Base-by-base conservation (phyloP, 2,797 vertebrate species). In the Typhlichthys subterraneus region DNA sequence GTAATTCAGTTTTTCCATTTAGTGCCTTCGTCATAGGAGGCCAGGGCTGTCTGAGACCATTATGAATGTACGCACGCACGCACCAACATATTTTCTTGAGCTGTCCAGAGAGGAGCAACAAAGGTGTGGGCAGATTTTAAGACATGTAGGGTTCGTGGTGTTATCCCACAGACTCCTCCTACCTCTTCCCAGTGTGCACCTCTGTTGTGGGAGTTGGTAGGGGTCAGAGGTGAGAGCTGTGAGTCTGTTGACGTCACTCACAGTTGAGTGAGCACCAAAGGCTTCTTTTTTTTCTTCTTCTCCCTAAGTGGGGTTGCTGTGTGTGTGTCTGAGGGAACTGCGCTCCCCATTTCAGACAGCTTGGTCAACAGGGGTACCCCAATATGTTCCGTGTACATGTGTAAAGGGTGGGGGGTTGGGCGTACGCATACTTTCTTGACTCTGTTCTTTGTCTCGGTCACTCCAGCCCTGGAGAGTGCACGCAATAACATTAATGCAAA, bases 171-270 rank as follows among this genome's bases (percentile, higher is more conserved):
- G 33, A 38, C 33, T 15, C 17, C 9, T 15, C 51, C 15, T 17
- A 17, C 50, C 11, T 19, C 7, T 33, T 10, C 31, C 12, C 54
- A 11, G 13, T 42, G 55, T 45, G 47, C 33, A 48, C 31, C 29
- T n/a, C 48, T 52, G 19, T 19, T 33, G 45, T 46, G 61, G 45
- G 53, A 48, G 53, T 62, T 5, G 33, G 53, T 48, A 8, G 47
- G 70, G 76, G 75, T 82, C 75, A 79, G 47, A 75, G 84, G 76
- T 82, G 62, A 77, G 58, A 38, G 72, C 61, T 51, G 60, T 45
- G 63, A 69, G 74, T 75, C 80, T 81, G 76, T 79, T 77, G 75
- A 74, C 54, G 77, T 85, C 79, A 81, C 70, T 83, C 78, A 75
- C 82, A 80, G 81, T 71, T 75, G 71, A 85, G 57, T 62, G 63